Conservation (phyloP, 2,113 vertebrate genomes). For the Phalacrocorax carbo region DNA sequence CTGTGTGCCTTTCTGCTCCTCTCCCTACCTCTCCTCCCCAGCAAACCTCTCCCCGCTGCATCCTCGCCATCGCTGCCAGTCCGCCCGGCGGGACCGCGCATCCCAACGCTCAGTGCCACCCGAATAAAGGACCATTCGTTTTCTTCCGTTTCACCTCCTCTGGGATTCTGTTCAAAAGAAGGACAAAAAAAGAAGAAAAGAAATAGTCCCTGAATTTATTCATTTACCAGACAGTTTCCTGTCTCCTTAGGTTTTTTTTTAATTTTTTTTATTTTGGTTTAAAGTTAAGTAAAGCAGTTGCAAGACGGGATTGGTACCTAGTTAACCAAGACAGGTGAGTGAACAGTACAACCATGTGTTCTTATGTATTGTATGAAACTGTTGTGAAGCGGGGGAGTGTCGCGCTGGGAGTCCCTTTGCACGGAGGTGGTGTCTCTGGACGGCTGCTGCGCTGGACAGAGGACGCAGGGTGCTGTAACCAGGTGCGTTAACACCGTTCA, state of each 20-base stretch:
- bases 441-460: background rate
- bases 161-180: background rate
- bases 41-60: background rate
- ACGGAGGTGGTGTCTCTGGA: background rate
- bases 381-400: background rate
- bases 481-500: rapidly evolving
- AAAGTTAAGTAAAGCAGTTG: background rate
- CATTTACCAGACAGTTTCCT: rapidly evolving
- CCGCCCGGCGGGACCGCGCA: background rate
- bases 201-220: rapidly evolving
- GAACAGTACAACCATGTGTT: background rate
- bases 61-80: background rate
- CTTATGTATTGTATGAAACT: rapidly evolving
- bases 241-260: background rate
- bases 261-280: background rate
- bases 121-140: background rate
- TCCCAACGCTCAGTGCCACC: background rate
- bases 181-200: background rate
- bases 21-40: background rate
- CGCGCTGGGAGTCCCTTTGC: background rate
- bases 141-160: background rate
- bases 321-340: conserved; percentile 38
- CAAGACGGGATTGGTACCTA: background rate
- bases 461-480: rapidly evolving
- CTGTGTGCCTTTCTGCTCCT: background rate